Evolutionary conservation across 2,113 vertebrate species (phyloP), one percentile per base, ranked within the genome.

Genomic region (Calonectris borealis): DNA sequence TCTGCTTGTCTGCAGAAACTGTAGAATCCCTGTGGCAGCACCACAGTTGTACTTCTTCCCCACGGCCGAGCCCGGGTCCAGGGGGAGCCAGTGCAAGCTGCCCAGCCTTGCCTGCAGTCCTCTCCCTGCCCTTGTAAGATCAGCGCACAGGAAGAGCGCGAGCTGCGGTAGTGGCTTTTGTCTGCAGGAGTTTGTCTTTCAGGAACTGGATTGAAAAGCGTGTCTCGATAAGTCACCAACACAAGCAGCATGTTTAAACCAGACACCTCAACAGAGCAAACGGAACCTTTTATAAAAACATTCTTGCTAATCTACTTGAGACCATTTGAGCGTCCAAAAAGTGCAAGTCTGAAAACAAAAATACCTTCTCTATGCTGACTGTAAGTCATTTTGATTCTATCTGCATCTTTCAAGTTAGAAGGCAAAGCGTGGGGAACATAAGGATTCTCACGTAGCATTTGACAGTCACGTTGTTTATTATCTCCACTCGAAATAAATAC

Each of bases 261-360:
- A 80, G 76, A 75, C 49, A 66, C 49, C 62, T 86, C 71, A 55
- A 48, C 44, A 83, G 49, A 61, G 68, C 88, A 90, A 90, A 86
- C 3, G 3, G n/a, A 88, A 31, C 58, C 34, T 64, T 93, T 92
- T 58, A 61, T 57, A 46, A 86, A 93, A 96, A 90, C 86, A 81
- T 83, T 46, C 71, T 86, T 73, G 27, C 71, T 95, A 80, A 90
- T 90, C 82, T 90, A 14, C 24, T 83, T 83, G 76, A 94, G 92
- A 93, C n/a, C 49, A 25, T 77, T 90, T 80, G 76, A 77, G 46
- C 16, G 51, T 88, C 49, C 34, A 77, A 40, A 72, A 79, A 48
- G 16, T 44, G 20, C 79, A 76, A 60, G 52, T 68, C 52, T 90
- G 79, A 85, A 79, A 83, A 60, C 64, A 95, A 88, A 70, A 38